Evolutionary conservation across 2,797 vertebrate species (phyloP), one percentile per base, ranked within the genome.

Genomic region (Tachyglossus aculeatus): DNA sequence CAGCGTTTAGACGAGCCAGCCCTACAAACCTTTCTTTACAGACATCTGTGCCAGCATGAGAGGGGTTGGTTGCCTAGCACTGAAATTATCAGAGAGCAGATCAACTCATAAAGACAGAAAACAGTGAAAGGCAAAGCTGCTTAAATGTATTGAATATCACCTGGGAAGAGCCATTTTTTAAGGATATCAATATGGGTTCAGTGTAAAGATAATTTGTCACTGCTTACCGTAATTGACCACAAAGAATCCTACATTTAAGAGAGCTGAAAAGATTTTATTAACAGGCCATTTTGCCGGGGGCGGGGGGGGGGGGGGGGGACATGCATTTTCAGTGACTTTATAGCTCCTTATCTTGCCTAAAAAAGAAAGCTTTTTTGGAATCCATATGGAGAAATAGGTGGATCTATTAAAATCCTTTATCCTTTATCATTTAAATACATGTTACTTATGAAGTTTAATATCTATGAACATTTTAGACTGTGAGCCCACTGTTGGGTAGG

Each of bases 191-290:
- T 51, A 55, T 2, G 12, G 32, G 24, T 79, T 66, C 71, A 54
- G 71, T n/a, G 52, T 57, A 78, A 83, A 79, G 37, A 57, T 48
- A 18, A 15, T 57, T 67, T 63, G 11, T 33, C 31, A 19, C 51
- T 57, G 7, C 62, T 79, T 53, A 65, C n/a, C 52, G 70, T 74
- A 80, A 81, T 27, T 63, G 52, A 71, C 65, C 55, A 60, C 24
- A 39, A 71, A 66, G 53, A 64, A 34, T 58, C 7, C 34, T 77
- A 15, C 16, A 34, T 68, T 51, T 58, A 58, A 75, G 48, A 45
- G n/a, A n/a, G n/a, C n/a, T n/a, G n/a, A n/a, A n/a, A n/a, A n/a
- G n/a, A n/a, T n/a, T n/a, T n/a, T n/a, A n/a, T n/a, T n/a, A n/a
- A n/a, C n/a, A n/a, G n/a, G n/a, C n/a, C n/a, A n/a, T n/a, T n/a